phyloP scores from a whole-genome alignment of 2,888 invertebrate genomes.

The Odontocerum albicorne region DNA sequence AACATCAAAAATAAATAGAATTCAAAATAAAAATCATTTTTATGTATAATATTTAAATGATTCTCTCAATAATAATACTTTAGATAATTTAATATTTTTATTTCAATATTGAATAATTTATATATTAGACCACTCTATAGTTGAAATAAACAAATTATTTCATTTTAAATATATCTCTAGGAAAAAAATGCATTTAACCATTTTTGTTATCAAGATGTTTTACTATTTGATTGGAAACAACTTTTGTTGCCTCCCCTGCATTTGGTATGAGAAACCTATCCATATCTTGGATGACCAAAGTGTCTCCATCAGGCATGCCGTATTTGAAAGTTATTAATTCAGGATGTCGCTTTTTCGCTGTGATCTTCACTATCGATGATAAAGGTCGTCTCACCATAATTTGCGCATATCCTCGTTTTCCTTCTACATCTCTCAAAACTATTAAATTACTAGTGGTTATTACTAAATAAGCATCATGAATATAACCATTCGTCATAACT shows the following conservation, averaged over 20 bases:
- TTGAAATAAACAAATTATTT: no score
- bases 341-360: slow-evolving; percentile 92
- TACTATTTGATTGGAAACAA: slow-evolving; percentile 87
- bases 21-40: not conserved
- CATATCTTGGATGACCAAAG: slow-evolving; percentile 81
- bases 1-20: not conserved
- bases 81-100: not conserved
- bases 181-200: not conserved
- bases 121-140: not conserved
- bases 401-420: slow-evolving; percentile 77
- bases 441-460: slow-evolving; percentile 85
- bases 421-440: slow-evolving; percentile 78
- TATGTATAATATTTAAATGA: not conserved
- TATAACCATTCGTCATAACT: slow-evolving; percentile 84
- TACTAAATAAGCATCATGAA: slow-evolving; percentile 85
- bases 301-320: slow-evolving; percentile 80
- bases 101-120: no score
- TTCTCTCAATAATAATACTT: not conserved
- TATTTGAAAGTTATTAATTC: slow-evolving; percentile 98
- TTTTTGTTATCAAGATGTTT: slow-evolving; percentile 42
- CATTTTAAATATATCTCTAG: no score
- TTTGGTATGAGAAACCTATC: slow-evolving; percentile 91
- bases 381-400: slow-evolving; percentile 86
- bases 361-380: slow-evolving; percentile 93
- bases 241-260: slow-evolving; percentile 85